phyloP scores from a whole-genome alignment of 1,140 invertebrate species.

The Lysiphlebus fabarum region DNA sequence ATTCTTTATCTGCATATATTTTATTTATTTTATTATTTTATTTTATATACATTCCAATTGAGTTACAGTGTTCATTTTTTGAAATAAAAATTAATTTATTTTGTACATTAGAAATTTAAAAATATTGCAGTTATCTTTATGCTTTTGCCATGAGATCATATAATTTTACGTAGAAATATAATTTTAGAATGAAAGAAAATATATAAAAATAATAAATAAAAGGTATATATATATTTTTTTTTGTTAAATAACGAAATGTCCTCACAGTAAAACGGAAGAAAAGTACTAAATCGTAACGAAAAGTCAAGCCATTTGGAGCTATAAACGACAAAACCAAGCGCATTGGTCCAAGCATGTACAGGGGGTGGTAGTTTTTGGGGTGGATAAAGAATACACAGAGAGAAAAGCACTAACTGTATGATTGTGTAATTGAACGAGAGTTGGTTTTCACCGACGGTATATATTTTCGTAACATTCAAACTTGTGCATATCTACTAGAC shows the following conservation, averaged over 20 bases:
- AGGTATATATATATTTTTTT: background rate
- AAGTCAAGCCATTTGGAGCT: constrained; percentile 19
- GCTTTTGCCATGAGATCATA: constrained; percentile 13
- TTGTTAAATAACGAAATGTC: background rate
- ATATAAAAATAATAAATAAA: no score
- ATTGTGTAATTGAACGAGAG: constrained; percentile 19
- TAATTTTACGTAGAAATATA: no score
- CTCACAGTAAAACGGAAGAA: constrained; percentile 15
- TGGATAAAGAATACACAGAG: no score
- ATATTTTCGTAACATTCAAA: constrained; percentile 20
- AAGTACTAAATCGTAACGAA: constrained; percentile 18
- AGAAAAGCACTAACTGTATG: constrained; percentile 5
- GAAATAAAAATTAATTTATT: background rate
- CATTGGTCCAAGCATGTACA: constrained; percentile 19
- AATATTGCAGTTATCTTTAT: constrained; percentile 10
- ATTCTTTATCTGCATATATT: no score
- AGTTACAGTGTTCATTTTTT: background rate
- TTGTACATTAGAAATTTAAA: constrained; percentile 10
- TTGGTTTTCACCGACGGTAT: constrained; percentile 14
- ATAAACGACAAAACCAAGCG: constrained; percentile 21
- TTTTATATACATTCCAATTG: no score
- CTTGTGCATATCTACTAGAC: constrained; percentile 14
- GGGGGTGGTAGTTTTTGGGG: no score
- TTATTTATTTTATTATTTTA: no score
- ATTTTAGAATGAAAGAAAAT: background rate